Evolutionary conservation across 2,797 vertebrate genomes (phyloP).

Genomic region (Oryzias dopingdopingensis): DNA sequence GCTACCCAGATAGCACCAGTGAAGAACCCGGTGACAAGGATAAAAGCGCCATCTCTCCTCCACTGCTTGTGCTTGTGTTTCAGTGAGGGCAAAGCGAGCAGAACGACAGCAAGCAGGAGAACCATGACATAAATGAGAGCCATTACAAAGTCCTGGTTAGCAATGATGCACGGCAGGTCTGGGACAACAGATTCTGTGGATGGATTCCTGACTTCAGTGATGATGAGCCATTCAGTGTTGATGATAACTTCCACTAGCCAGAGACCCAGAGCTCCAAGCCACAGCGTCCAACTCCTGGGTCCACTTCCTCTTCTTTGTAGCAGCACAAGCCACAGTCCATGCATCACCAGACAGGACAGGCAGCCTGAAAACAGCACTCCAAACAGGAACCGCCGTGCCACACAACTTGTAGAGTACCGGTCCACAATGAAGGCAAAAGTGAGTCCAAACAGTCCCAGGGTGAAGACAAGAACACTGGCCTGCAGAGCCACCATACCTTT

Average conservation of each 20-base stretch:
- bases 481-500: conserved; percentile 84
- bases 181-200: accelerated
- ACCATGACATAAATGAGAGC: conserved; percentile 90
- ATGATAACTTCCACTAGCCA: conserved; percentile 89
- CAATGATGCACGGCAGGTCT: conserved; percentile 74
- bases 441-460: conserved; percentile 88
- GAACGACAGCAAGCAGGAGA: conserved; percentile 78
- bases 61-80: conserved; percentile 80
- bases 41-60: conserved; percentile 80
- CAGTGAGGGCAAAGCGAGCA: conserved; percentile 71
- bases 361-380: conserved; percentile 88
- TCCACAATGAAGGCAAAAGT: conserved; percentile 87
- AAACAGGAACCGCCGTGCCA: conserved; percentile 86
- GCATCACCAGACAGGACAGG: conserved; percentile 86
- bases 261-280: conserved; percentile 79
- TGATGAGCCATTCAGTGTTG: conserved; percentile 90
- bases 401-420: conserved; percentile 82
- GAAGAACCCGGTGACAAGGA: conserved; percentile 79
- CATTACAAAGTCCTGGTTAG: conserved; percentile 87
- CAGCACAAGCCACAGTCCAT: conserved; percentile 82
- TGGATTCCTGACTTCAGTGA: conserved; percentile 75
- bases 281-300: conserved; percentile 80
- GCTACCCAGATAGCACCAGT: conserved; percentile 85
- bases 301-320: conserved; percentile 73
- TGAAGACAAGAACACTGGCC: conserved; percentile 82